phyloP scores from a whole-genome alignment of 2,797 vertebrate genomes.

The Chiropotes sagulatus region DNA sequence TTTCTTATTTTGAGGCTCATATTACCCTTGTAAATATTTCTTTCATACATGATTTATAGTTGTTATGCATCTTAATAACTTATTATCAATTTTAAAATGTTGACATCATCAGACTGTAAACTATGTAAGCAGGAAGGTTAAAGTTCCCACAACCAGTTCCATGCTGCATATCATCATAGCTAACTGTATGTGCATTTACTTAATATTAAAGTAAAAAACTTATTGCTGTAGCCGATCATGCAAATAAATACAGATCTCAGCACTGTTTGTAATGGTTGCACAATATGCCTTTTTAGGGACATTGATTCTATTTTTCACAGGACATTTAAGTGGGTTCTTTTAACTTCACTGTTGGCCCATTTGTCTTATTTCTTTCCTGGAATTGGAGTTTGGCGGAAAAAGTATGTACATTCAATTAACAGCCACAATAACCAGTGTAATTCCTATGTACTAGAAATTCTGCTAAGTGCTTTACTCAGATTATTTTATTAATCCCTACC shows the following conservation, averaged over 20 bases:
- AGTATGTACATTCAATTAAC: background rate
- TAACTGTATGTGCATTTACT: background rate
- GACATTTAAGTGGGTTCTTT: background rate
- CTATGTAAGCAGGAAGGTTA: background rate
- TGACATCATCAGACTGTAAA: background rate
- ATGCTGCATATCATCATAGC: background rate
- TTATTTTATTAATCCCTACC: background rate
- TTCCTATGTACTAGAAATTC: background rate
- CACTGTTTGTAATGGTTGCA: background rate
- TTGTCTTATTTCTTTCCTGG: background rate
- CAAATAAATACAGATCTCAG: background rate
- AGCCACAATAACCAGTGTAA: background rate
- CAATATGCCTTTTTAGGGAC: background rate
- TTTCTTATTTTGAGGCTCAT: background rate
- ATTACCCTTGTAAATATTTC: background rate
- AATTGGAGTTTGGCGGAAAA: slow-evolving; percentile 4
- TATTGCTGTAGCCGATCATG: background rate
- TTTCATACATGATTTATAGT: background rate
- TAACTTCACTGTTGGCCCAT: background rate
- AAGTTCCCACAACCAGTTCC: background rate
- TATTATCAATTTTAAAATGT: background rate
- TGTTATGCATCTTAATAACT: background rate
- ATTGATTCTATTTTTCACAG: background rate
- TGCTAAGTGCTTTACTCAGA: background rate
- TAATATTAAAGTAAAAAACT: background rate